These are phyloP conservation scores for Stegodyphus mimosarum DNA, from an alignment of 1,140 invertebrate genomes.

Conservation along the genomic window DNA sequence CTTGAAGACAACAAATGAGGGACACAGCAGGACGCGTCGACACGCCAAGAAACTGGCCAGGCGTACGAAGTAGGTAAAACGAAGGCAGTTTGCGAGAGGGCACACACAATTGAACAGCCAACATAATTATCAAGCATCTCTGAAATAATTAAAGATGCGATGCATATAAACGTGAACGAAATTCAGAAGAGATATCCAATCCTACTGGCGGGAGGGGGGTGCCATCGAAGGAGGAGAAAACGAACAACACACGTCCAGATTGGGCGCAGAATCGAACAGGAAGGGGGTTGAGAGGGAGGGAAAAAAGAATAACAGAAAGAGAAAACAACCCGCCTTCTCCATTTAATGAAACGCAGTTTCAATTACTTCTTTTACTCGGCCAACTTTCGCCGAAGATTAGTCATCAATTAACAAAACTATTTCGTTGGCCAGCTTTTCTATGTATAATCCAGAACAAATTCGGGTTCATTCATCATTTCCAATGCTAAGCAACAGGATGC, in stretches of 20 bases:
- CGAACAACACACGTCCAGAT: slow-evolving; percentile 25
- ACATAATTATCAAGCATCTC: slow-evolving; percentile 52
- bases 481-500: slow-evolving; percentile 60
- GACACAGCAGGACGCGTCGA: too few relatives aligned
- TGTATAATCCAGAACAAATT: slow-evolving; percentile 61
- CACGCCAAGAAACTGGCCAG: too few relatives aligned
- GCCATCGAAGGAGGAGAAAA: background rate
- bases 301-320: background rate
- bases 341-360: slow-evolving; percentile 61
- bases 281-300: slow-evolving; percentile 10
- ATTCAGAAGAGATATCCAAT: slow-evolving; percentile 32
- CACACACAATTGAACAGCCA: slow-evolving; percentile 42
- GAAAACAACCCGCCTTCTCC: slow-evolving; percentile 57
- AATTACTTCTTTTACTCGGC: slow-evolving; percentile 58
- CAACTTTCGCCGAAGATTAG: slow-evolving; percentile 61
- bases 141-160: slow-evolving; percentile 42
- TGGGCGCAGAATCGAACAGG: background rate
- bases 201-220: background rate
- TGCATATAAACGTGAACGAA: slow-evolving; percentile 57
- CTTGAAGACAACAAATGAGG: too few relatives aligned
- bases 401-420: slow-evolving; percentile 62
- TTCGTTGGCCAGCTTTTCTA: slow-evolving; percentile 61
- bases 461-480: slow-evolving; percentile 58
- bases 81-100: too few relatives aligned
- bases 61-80: too few relatives aligned